These are phyloP conservation scores for Macrotus californicus DNA, from an alignment of 2,113 vertebrate species.

Conservation along the genomic window DNA sequence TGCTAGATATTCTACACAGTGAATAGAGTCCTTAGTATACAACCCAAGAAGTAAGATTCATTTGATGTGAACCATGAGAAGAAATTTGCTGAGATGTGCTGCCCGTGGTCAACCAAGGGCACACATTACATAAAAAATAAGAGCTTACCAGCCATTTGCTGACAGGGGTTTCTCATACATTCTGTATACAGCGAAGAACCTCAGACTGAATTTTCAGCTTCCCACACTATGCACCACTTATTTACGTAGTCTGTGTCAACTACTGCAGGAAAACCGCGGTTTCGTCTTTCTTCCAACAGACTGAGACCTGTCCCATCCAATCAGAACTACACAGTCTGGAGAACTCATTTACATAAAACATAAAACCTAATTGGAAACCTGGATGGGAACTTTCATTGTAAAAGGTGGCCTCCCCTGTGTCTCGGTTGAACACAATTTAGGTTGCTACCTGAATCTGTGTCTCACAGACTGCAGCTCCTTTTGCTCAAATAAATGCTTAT, in stretches of 20 bases:
- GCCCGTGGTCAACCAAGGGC: neutral
- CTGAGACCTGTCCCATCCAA: too few relatives aligned
- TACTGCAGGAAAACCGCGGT: neutral
- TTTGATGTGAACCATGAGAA: neutral
- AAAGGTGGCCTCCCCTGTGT: neutral
- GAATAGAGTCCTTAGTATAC: neutral
- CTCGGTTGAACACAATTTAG: neutral
- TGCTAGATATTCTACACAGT: neutral
- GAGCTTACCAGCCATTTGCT: too few relatives aligned
- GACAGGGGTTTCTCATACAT: neutral
- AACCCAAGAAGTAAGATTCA: neutral
- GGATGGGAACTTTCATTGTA: neutral
- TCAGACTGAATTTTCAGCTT: neutral
- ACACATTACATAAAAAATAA: neutral
- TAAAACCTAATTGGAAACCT: neutral
- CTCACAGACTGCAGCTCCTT: neutral
- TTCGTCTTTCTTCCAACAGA: neutral
- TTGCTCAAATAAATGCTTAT: neutral
- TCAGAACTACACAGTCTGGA: neutral
- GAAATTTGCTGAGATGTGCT: neutral
- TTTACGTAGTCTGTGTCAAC: neutral
- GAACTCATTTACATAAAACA: neutral
- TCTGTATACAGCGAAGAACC: neutral
- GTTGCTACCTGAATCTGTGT: neutral
- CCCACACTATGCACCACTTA: neutral